Evolutionary conservation across 2,888 invertebrate genomes (phyloP), one percentile per base, ranked within the genome.

Genomic region (Drosophila suboccidentalis): DNA sequence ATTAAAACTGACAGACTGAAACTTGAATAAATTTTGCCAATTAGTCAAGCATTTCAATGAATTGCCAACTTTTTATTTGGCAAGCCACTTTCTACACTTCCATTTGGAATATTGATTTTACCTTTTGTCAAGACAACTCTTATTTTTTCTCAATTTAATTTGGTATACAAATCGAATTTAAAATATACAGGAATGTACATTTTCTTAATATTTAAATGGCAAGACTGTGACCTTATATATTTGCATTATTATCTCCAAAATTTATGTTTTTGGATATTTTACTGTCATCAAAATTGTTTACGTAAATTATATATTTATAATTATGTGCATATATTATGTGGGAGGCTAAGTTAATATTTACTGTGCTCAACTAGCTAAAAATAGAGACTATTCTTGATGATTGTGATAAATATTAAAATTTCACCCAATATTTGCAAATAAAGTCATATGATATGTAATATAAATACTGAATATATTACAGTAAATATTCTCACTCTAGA

Each of bases 21-120:
- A 66, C 47, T 64, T 46, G 55, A 59, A 66, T 58, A 76, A 54
- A 65, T 77, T 76, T 19, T 71, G 49, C 71, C 71, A 75, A 75
- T 75, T 71, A 77, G 74, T 61, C 53, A 41, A 54, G 59, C 64
- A 77, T 43, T 71, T 8, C 4, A 63, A 51, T 49, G 47, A 47
- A 59, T 55, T 34, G 59, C 39, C 41, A 32, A 41, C 43, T 61
- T 63, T 51, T 72, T 72, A 43, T 47, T 50, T 59, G 11, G n/a
- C 32, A 19, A 44, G n/a, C 11, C 55, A 43, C 36, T 46, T 44
- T 49, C n/a, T 39, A 57, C 36, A 65, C 19, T 64, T 26, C 13
- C 3, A 15, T 41, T 15, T 34, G 5, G n/a, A 34, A 36, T 70
- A 61, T 62, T 43, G 71, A 71, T 57, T 70, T 36, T n/a, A 46